Conservation (phyloP, 2,113 vertebrate species). For the Pelvicachromis taeniatus region DNA sequence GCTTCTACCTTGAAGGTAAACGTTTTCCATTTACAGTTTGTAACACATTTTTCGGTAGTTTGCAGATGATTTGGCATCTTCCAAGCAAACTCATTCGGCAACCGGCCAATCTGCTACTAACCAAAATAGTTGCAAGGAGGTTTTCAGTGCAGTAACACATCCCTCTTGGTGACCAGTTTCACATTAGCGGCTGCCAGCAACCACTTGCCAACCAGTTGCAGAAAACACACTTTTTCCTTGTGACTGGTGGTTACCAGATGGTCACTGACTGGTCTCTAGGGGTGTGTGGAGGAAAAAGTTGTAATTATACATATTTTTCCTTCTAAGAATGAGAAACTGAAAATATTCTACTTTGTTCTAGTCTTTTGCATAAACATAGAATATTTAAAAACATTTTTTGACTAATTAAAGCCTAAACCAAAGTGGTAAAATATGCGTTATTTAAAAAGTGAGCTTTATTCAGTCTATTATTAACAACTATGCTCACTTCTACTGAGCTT, state of each 20-base stretch:
- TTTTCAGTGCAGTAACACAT: not conserved
- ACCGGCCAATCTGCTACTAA: not conserved
- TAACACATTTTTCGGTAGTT: not conserved
- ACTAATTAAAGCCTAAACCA: not conserved
- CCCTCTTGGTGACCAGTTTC: not conserved
- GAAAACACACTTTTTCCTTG: not conserved
- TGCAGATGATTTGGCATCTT: not conserved
- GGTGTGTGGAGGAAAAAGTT: rapidly evolving
- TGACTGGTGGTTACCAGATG: not conserved
- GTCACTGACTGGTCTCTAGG: not conserved
- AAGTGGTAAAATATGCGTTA: not conserved
- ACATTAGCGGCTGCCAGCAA: not conserved
- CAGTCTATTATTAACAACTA: not conserved
- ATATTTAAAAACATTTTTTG: too few species aligned
- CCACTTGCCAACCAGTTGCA: not conserved
- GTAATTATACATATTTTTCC: rapidly evolving
- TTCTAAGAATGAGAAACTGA: not conserved
- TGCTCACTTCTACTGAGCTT: not conserved
- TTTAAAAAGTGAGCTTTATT: not conserved
- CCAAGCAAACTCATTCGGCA: not conserved
- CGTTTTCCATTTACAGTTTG: not conserved
- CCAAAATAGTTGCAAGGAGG: rapidly evolving
- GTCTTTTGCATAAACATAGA: not conserved
- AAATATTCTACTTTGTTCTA: not conserved
- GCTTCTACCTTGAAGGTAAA: not conserved